Percentiles rank a stretch among this genome's conserved stretches.
Conservation (phyloP, 2,888 invertebrate species). For the Blomia tropicalis region DNA sequence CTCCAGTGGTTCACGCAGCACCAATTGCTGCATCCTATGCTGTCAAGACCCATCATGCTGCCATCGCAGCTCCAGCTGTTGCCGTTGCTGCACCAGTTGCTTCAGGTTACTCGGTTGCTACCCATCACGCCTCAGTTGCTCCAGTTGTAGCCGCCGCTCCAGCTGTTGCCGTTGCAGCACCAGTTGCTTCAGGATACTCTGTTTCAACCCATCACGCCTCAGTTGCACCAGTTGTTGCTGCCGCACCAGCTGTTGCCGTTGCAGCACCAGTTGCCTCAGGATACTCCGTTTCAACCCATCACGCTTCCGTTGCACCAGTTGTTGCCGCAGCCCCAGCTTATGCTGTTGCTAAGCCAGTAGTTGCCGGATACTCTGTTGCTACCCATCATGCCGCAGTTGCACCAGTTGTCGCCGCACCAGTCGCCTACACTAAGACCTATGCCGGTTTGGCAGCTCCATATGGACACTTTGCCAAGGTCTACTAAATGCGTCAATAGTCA, state of each 20-base stretch:
- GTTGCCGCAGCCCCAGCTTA: slow-evolving; percentile 2
- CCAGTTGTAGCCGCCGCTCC: slow-evolving; percentile 18
- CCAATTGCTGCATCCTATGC: slow-evolving; percentile 21
- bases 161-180: slow-evolving; percentile 13
- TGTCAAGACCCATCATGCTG: slow-evolving; percentile 23
- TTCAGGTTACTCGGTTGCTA: slow-evolving; percentile 12
- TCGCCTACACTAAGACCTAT: slow-evolving; percentile 10
- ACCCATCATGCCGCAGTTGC: slow-evolving; percentile 12
- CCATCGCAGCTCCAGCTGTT: slow-evolving; percentile 23
- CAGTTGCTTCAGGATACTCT: slow-evolving; percentile 16
- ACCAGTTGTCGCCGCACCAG: slow-evolving; percentile 17
- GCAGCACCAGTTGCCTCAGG: slow-evolving; percentile 19
- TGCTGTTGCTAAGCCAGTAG: slow-evolving; percentile 18
- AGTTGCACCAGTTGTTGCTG: slow-evolving; percentile 15
- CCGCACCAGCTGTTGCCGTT: slow-evolving; percentile 5
- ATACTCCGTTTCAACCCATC: slow-evolving; percentile 8
- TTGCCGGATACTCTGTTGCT: slow-evolving; percentile 22
- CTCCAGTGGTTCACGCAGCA: not conserved
- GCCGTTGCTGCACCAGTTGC: slow-evolving; percentile 12
- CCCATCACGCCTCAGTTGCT: not conserved
- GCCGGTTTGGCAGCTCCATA: slow-evolving; percentile 17
- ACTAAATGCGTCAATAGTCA: too few species aligned
- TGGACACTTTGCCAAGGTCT: too few species aligned
- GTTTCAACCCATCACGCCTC: slow-evolving; percentile 3
- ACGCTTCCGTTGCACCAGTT: slow-evolving; percentile 14